Evolutionary conservation across 1,140 invertebrate species (phyloP).

Genomic region (Tetraneura akinire): DNA sequence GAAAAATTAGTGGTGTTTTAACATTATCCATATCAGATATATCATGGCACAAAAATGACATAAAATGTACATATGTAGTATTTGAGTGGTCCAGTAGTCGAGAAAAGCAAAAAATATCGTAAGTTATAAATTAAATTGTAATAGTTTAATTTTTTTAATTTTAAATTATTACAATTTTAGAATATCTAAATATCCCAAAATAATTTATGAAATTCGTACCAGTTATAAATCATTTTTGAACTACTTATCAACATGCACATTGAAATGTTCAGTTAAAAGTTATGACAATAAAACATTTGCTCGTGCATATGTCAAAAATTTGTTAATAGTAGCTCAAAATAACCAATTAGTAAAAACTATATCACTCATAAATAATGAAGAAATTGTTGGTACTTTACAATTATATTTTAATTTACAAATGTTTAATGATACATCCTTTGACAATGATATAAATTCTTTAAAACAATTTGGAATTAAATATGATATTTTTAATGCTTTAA

Average conservation of each 20-base stretch:
- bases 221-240: slow-evolving; percentile 28
- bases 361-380: neutral
- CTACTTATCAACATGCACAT: slow-evolving; percentile 22
- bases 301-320: neutral
- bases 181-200: slow-evolving; percentile 13
- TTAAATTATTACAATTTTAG: neutral
- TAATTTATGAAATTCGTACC: slow-evolving; percentile 32
- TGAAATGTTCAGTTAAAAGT: slow-evolving; percentile 33
- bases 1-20: slow-evolving; percentile 28
- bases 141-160: neutral
- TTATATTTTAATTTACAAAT: slow-evolving; percentile 35
- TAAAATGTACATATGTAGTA: neutral
- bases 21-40: slow-evolving; percentile 17
- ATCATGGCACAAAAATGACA: slow-evolving; percentile 14
- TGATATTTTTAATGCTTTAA: neutral
- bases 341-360: neutral
- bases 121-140: slow-evolving; percentile 1
- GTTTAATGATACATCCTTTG: slow-evolving; percentile 26
- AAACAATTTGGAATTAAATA: slow-evolving; percentile 17
- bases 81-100: slow-evolving; percentile 22
- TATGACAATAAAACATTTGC: slow-evolving; percentile 36
- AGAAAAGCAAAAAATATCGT: slow-evolving; percentile 30
- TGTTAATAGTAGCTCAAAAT: neutral
- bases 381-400: slow-evolving; percentile 25
- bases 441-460: slow-evolving; percentile 29